These are phyloP conservation scores for Morone chrysops DNA, from an alignment of 2,113 vertebrate genomes.

Conservation along the genomic window DNA sequence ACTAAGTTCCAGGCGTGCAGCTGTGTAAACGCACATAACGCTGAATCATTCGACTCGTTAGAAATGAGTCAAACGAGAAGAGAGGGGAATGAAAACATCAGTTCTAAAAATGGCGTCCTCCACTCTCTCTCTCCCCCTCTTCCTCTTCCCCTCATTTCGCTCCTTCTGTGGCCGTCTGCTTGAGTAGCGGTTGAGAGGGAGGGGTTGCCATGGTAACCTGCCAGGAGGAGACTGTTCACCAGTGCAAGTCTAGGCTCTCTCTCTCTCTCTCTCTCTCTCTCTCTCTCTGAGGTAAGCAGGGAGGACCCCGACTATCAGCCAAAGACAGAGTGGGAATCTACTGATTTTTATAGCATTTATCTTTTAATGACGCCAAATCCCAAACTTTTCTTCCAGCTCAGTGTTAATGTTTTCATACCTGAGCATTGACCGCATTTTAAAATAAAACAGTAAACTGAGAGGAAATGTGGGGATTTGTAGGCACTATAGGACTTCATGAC, in stretches of 20 bases:
- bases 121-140: background rate
- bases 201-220: constrained; percentile 77
- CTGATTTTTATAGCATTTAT: background rate
- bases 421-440: no score
- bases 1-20: background rate
- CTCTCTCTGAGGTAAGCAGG: constrained; percentile 62
- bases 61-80: constrained; percentile 37
- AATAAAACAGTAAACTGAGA: background rate
- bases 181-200: constrained; percentile 36
- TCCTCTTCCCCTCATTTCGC: constrained; percentile 12
- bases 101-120: constrained; percentile 70
- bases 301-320: constrained; percentile 36
- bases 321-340: background rate
- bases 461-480: background rate
- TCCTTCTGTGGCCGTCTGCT: constrained; percentile 55
- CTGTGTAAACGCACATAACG: background rate
- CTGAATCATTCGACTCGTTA: constrained; percentile 22
- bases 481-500: background rate
- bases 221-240: constrained; percentile 58
- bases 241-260: constrained; percentile 53
- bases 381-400: background rate
- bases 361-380: background rate
- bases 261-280: background rate
- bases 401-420: background rate
- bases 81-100: constrained; percentile 50